A percentile compares a stretch with the other conserved stretches of the same genome.
Conservation (phyloP, 1,140 invertebrate genomes). For the Lepidostoma basale region DNA sequence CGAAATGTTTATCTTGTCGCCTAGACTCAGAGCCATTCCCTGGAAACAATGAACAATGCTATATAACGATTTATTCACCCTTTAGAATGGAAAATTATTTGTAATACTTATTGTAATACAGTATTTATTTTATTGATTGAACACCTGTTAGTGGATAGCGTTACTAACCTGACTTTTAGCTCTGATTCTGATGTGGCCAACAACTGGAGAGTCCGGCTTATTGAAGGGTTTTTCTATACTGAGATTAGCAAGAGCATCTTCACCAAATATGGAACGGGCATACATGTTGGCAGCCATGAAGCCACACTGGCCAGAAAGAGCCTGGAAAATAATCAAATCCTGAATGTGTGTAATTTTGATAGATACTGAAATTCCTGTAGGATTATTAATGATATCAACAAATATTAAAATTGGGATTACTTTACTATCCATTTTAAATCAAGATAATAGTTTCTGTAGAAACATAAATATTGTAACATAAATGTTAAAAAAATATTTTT, state of each 20-base stretch:
- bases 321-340: constrained; percentile 61
- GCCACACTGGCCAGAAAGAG: constrained; percentile 93
- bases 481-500: too few relatives aligned
- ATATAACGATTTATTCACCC: background rate
- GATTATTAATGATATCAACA: too few relatives aligned
- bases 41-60: constrained; percentile 54
- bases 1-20: constrained; percentile 94
- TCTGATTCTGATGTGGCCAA: constrained; percentile 95
- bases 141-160: background rate
- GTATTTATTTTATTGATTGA: background rate
- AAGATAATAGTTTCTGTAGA: too few relatives aligned
- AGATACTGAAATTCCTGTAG: background rate
- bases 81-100: background rate
- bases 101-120: background rate
- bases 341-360: constrained; percentile 14
- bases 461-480: too few relatives aligned
- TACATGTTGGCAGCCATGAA: constrained; percentile 99
- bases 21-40: constrained; percentile 96
- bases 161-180: constrained; percentile 94
- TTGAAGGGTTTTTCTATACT: constrained; percentile 95
- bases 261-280: constrained; percentile 97
- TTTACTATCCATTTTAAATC: too few relatives aligned
- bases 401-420: too few relatives aligned
- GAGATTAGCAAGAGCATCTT: constrained; percentile 97
- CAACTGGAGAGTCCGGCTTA: constrained; percentile 86